These are phyloP conservation scores for Yponomeuta cagnagella DNA, from an alignment of 2,888 invertebrate genomes.

Conservation along the genomic window DNA sequence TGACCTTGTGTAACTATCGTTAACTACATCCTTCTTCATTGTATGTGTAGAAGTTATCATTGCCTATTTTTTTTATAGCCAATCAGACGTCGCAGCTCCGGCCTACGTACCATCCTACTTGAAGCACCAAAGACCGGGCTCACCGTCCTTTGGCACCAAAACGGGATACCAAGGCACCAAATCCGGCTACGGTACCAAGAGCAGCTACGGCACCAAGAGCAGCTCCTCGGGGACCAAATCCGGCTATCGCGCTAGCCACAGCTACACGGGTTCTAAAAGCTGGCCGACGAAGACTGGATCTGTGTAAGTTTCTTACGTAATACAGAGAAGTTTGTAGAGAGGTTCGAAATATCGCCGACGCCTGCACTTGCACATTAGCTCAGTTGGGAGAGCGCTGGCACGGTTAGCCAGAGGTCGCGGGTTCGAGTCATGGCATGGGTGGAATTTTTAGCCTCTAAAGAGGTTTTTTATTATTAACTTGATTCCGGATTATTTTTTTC, in stretches of 20 bases:
- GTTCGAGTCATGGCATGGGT: too few species aligned
- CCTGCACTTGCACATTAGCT: too few species aligned
- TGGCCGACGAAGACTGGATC: conserved; percentile 45
- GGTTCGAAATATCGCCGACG: too few species aligned
- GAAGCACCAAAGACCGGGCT: conserved; percentile 28
- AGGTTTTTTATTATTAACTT: too few species aligned
- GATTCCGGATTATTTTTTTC: too few species aligned
- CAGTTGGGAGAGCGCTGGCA: too few species aligned
- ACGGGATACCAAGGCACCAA: conserved; percentile 26
- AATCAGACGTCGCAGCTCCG: conserved; percentile 62
- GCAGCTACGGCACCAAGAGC: conserved; percentile 33
- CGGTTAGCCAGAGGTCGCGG: too few species aligned
- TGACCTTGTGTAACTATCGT: too few species aligned
- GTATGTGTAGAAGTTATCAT: background rate
- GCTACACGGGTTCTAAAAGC: conserved; percentile 34
- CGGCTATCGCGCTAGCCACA: conserved; percentile 24
- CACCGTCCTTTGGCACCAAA: conserved; percentile 27
- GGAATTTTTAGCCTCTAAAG: too few species aligned
- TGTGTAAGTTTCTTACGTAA: conserved; percentile 33
- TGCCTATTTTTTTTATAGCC: conserved; percentile 33
- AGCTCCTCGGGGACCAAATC: conserved; percentile 20
- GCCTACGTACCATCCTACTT: conserved; percentile 49
- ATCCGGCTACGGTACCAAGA: conserved; percentile 22
- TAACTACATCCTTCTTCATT: too few species aligned
- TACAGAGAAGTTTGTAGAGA: too few species aligned